Evolutionary conservation across 2,888 invertebrate genomes (phyloP), one percentile per base, ranked within the genome.

Genomic region (Danaus chrysippus): DNA sequence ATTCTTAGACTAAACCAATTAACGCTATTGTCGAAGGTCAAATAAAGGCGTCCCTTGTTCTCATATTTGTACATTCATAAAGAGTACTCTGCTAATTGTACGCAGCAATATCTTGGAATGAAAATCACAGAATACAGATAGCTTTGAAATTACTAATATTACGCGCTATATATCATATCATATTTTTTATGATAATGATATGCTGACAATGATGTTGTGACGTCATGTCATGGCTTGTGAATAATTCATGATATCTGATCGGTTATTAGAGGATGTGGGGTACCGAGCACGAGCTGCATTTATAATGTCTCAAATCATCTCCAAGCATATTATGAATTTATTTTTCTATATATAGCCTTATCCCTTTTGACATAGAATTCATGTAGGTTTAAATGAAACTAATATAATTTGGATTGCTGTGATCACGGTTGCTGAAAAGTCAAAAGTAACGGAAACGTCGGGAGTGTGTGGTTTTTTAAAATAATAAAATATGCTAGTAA

Each of bases 251-350:
- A 73, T 74, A 76, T 73, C 76, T 76, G 81, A 74, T 83, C 83
- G 85, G 86, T 87, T 83, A 87, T 85, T 81, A 72, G 79, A 78
- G 76, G 83, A 76, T 75, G 79, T 80, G 79, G 77, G 71, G 76
- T 81, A 82, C 82, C 79, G 75, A 81, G 88, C 89, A 89, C 90
- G 90, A 84, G 87, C 88, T 83, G 90, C 87, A 90, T 90, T 79
- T 78, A 85, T 87, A 90, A 86, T 82, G 73, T 69, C 69, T 67
- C 70, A 78, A 79, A 84, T 82, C 81, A 79, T 76, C 74, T 75
- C 74, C 74, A 71, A 76, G 61, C 9, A n/a, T n/a, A 13, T 34
- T 34, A 13, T 3, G 13, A 46, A 3, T 1, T 34, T 34, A 23
- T 23, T 23, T 3, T 34, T 5, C 23, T 46, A 46, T 46, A 13